Evolutionary conservation across 2,888 invertebrate species (phyloP).

Genomic region (Scrobipalpa atriplicella): DNA sequence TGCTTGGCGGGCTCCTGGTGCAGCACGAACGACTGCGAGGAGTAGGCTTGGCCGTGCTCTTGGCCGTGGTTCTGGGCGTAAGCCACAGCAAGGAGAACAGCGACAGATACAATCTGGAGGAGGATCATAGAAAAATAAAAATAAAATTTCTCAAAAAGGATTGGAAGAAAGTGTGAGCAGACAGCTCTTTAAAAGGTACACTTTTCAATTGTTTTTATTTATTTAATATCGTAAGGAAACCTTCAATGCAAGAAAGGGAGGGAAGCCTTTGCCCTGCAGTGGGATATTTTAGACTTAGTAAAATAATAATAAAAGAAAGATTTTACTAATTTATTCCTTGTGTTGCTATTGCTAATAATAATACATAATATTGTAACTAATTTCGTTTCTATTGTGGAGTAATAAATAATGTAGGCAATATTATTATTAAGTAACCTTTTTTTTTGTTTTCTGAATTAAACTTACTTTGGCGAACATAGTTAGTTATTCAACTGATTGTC

Average conservation of each 20-base stretch:
- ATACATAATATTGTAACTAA: too few relatives aligned
- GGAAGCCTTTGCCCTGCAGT: too few relatives aligned
- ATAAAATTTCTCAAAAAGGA: neutral
- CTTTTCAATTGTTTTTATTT: too few relatives aligned
- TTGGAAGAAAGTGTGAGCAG: neutral
- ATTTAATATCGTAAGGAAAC: too few relatives aligned
- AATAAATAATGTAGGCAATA: neutral
- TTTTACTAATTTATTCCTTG: too few relatives aligned
- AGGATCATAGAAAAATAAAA: neutral
- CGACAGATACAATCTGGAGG: conserved; percentile 25
- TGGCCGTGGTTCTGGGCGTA: conserved; percentile 31
- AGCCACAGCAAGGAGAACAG: conserved; percentile 26
- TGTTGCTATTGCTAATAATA: too few relatives aligned
- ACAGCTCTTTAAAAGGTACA: too few relatives aligned
- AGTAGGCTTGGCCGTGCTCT: conserved; percentile 35
- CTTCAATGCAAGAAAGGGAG: too few relatives aligned
- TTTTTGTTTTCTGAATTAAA: neutral
- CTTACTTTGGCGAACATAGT: conserved; percentile 5
- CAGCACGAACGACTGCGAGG: conserved; percentile 52
- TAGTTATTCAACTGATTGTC: conserved; percentile 13
- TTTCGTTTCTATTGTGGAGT: too few relatives aligned
- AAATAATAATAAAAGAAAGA: too few relatives aligned
- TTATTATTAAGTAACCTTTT: neutral
- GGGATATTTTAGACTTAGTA: too few relatives aligned
- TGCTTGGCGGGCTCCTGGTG: conserved; percentile 39